Percentiles rank a stretch among this genome's conserved stretches.
phyloP scores from a whole-genome alignment of 2,888 invertebrate genomes.

The Aphodius granarius region DNA sequence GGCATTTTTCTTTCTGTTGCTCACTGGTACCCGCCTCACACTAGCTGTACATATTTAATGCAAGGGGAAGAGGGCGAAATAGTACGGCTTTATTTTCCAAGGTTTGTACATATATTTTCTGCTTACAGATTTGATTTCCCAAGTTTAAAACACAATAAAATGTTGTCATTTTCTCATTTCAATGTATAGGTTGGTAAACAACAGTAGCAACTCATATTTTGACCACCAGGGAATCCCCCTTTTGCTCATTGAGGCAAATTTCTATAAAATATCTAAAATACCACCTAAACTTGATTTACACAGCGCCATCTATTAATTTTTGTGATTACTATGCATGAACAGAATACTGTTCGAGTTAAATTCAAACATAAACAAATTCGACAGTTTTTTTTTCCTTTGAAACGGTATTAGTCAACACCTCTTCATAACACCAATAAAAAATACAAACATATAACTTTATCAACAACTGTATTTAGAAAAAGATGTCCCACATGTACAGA shows the following conservation, averaged over 20 bases:
- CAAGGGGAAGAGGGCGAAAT: constrained; percentile 85
- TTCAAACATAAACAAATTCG: too few species aligned
- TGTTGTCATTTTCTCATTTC: neutral
- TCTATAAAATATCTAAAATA: too few species aligned
- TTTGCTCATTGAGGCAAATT: too few species aligned
- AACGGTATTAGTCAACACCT: too few species aligned
- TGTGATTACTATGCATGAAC: too few species aligned
- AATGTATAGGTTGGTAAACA: too few species aligned
- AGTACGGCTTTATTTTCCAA: constrained; percentile 86
- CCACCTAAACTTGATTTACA: neutral
- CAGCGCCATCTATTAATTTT: neutral
- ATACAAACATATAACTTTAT: neutral
- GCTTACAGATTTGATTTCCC: neutral
- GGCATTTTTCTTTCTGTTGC: constrained; percentile 90
- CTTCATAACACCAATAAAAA: too few species aligned
- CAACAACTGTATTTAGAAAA: neutral
- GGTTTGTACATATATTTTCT: constrained; percentile 59
- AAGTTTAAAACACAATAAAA: neutral
- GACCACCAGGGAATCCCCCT: too few species aligned
- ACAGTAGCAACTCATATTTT: too few species aligned
- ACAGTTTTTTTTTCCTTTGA: too few species aligned
- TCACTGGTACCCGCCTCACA: constrained; percentile 93
- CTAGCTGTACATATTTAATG: constrained; percentile 88
- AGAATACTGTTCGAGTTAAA: too few species aligned
- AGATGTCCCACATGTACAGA: neutral